Evolutionary conservation across 2,888 invertebrate species (phyloP), one percentile per base, ranked within the genome.

Genomic region (Ischnus inquisitorius): DNA sequence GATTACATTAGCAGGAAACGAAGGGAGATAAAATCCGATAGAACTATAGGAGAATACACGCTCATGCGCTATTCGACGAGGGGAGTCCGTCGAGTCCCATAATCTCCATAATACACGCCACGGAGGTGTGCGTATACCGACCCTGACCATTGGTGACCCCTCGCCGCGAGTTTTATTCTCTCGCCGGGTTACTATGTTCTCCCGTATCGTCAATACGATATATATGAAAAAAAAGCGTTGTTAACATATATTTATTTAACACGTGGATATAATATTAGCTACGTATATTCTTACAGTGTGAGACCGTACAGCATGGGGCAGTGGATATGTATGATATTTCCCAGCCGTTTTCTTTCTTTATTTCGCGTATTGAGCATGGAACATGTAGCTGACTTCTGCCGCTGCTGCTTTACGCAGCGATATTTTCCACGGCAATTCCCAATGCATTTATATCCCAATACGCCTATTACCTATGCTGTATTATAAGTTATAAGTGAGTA

Each of bases 391-490:
- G 68, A 28, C 51, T 69, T 57, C 28, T 51, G 39, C 16, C n/a
- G 22, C 39, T 72, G 82, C 71, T 14, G 60, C 19, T 14, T 43
- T 60, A 65, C 69, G 43, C n/a, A 16, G 41, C 34, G 19, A 77
- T 84, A 78, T 74, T 81, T 72, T 74, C 68, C 12, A 34, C 68
- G 4, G 72, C 67, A 41, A 84, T 77, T 79, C 28, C 43, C 54
- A 34, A 72, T 78, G 72, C 57, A 84, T 80, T 77, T 80, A 69
- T 72, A 77, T 72, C 64, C 68, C 57, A 79, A 75, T 68, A 75
- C 41, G 60, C 16, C 74, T 54, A 67, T 46, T 19, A 57, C 80
- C 68, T 71, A 54, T 62, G 67, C 79, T 82, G 71, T 65, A 74
- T 79, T 69, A 76, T 62, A 72, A 54, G 34, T 34, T 34, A 34